A percentile compares a stretch with the other conserved stretches of the same genome.
These are phyloP conservation scores for Sebastes itinus DNA, from an alignment of 2,797 vertebrate species.

Conservation along the genomic window DNA sequence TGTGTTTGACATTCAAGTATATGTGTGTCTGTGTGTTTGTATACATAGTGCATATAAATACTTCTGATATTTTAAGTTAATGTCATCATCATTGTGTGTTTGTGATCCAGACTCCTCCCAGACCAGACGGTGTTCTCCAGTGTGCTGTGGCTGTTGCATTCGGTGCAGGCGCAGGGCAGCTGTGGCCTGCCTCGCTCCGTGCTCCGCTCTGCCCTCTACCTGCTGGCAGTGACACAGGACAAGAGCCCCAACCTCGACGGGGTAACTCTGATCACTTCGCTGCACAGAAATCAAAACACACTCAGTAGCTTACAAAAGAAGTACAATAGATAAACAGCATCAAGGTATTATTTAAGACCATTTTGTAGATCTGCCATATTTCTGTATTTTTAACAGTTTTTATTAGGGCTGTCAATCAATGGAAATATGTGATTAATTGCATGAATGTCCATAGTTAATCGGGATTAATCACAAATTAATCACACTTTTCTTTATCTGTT, in stretches of 20 bases:
- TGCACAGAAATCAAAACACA: neutral
- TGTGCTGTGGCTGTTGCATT: constrained; percentile 83
- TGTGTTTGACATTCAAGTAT: constrained; percentile 19
- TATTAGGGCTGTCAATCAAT: no score
- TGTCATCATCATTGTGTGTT: constrained; percentile 5
- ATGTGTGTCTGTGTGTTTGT: constrained; percentile 13
- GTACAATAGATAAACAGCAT: neutral
- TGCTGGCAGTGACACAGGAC: constrained; percentile 89
- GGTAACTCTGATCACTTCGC: constrained; percentile 72
- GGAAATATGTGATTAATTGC: no score
- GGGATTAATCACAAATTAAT: no score
- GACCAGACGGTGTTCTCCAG: constrained; percentile 87
- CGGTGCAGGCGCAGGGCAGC: constrained; percentile 82
- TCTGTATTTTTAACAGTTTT: neutral
- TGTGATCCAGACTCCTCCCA: constrained; percentile 86
- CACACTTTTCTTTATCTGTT: no score
- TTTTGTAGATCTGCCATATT: neutral
- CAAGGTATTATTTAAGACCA: neutral
- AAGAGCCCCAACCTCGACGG: constrained; percentile 77
- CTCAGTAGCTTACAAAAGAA: neutral
- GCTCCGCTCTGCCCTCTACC: constrained; percentile 88
- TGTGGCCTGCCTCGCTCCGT: constrained; percentile 74
- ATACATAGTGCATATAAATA: neutral
- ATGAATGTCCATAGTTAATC: no score
- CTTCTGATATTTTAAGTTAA: neutral